A percentile compares a stretch with the other conserved stretches of the same genome.
These are phyloP conservation scores for Amphipoea oculea DNA, from an alignment of 2,888 invertebrate species.

Conservation along the genomic window DNA sequence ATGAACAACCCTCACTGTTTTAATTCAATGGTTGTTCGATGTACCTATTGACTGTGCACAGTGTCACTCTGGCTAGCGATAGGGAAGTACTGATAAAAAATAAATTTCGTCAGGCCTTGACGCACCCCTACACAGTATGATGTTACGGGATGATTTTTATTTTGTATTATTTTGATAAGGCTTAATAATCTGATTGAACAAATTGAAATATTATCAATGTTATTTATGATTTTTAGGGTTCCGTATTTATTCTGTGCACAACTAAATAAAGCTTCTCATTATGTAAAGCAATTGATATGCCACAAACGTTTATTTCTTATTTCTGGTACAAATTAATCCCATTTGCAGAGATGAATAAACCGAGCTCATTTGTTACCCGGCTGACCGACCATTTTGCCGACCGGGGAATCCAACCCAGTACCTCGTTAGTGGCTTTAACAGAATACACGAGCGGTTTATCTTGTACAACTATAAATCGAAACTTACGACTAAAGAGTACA, in stretches of 20 bases:
- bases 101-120: constrained; percentile 65
- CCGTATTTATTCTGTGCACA: not conserved
- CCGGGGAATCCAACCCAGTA: constrained; percentile 49
- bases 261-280: constrained; percentile 4
- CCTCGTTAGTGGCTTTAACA: constrained; percentile 54
- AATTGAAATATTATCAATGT: not conserved
- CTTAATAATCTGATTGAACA: constrained; percentile 3
- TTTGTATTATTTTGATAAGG: not conserved
- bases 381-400: constrained; percentile 42
- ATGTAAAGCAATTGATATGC: constrained; percentile 19
- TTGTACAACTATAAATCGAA: constrained; percentile 34
- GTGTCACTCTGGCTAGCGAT: constrained; percentile 69
- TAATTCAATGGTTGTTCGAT: constrained; percentile 6
- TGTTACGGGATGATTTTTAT: constrained; percentile 36
- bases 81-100: constrained; percentile 71
- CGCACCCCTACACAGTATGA: constrained; percentile 71
- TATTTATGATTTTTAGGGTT: not conserved
- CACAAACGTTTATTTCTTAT: constrained; percentile 41
- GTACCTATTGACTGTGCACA: constrained; percentile 35
- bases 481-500: constrained; percentile 7
- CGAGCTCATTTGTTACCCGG: constrained; percentile 48
- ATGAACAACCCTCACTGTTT: constrained; percentile 16
- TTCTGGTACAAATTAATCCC: constrained; percentile 41
- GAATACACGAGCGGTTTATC: constrained; percentile 24
- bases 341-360: constrained; percentile 52